Conservation (phyloP, 2,888 invertebrate species). For the Trissolcus brochymenae region DNA sequence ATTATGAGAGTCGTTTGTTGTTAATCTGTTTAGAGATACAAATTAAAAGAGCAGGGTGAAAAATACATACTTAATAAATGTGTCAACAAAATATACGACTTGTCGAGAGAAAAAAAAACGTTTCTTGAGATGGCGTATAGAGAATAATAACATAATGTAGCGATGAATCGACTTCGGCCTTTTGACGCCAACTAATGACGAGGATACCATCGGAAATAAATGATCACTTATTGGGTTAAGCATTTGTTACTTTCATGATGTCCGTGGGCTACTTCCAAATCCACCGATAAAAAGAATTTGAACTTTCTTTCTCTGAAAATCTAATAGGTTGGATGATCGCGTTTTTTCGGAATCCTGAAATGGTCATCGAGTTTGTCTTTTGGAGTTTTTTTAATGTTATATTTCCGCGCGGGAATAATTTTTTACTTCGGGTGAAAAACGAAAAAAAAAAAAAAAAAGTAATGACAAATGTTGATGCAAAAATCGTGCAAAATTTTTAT, state of each 20-base stretch:
- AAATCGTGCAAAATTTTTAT: too few species aligned
- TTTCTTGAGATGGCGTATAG: not conserved
- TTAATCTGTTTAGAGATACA: too few species aligned
- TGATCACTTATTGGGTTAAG: slow-evolving; percentile 20
- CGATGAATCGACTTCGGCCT: not conserved
- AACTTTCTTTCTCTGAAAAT: slow-evolving; percentile 19
- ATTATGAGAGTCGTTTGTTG: not conserved
- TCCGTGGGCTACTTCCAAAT: slow-evolving; percentile 33
- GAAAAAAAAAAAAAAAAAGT: too few species aligned
- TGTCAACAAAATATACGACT: not conserved
- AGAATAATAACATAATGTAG: not conserved
- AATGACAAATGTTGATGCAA: too few species aligned
- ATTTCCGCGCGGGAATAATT: too few species aligned
- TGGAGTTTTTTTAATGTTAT: too few species aligned
- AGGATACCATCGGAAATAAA: slow-evolving; percentile 6
- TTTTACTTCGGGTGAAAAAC: too few species aligned
- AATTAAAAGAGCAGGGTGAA: not conserved
- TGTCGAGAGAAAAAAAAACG: not conserved
- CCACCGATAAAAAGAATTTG: not conserved
- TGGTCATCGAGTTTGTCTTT: too few species aligned
- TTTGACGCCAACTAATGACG: not conserved
- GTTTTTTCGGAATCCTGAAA: not conserved
- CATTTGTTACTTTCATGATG: slow-evolving; percentile 26
- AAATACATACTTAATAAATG: not conserved
- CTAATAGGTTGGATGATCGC: slow-evolving; percentile 6